Conservation (phyloP, 1,140 invertebrate genomes). For the Gonioctena quinquepunctata region DNA sequence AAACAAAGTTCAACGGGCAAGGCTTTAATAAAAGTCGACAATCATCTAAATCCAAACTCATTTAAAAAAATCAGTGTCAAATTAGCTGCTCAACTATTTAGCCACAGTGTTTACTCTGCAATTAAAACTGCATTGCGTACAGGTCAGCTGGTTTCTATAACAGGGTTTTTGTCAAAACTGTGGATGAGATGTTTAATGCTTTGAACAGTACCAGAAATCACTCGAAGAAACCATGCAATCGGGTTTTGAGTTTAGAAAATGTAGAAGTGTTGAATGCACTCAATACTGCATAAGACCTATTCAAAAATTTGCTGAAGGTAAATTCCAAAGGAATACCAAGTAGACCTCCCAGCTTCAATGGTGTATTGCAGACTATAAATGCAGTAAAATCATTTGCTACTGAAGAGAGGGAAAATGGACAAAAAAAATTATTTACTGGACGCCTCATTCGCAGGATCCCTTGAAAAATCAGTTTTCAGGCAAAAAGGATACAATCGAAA, state of each 20-base stretch:
- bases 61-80: conserved; percentile 5
- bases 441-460: conserved; percentile 22
- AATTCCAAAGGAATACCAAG: not conserved
- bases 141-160: not conserved
- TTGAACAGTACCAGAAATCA: conserved; percentile 26
- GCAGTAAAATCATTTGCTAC: not conserved
- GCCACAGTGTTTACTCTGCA: not conserved
- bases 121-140: not conserved
- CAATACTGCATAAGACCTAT: not conserved
- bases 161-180: not conserved
- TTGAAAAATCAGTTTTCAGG: conserved; percentile 26
- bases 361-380: not conserved
- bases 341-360: not conserved
- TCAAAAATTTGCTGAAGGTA: not conserved
- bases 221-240: not conserved
- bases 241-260: not conserved
- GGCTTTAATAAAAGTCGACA: not conserved
- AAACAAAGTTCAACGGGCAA: not conserved
- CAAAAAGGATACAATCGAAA: conserved; percentile 22
- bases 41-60: not conserved
- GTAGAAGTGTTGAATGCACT: not conserved
- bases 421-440: not conserved
- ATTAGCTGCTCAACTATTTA: not conserved
- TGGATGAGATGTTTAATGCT: conserved; percentile 40
- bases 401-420: not conserved